Evolutionary conservation across 92 coral and sea anemone species (phyloP).

Genomic region (Virgularia gustaviana): DNA sequence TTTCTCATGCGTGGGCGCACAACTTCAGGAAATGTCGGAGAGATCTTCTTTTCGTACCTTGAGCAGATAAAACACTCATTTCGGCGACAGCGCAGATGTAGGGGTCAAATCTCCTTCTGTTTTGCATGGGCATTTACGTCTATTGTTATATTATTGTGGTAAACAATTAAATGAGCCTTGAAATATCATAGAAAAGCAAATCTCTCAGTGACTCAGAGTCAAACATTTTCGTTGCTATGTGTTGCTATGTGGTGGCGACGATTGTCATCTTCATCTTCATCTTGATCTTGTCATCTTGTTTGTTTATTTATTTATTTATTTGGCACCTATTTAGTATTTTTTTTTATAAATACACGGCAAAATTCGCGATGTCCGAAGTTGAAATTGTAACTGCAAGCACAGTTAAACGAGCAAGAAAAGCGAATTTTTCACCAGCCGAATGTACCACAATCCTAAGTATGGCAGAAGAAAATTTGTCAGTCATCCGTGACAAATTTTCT

Average conservation of each 20-base stretch:
- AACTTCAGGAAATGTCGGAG: not conserved
- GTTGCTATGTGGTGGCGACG: not conserved
- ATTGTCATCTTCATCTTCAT: no score
- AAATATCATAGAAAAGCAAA: not conserved
- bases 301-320: not conserved
- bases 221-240: not conserved
- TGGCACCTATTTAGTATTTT: not conserved
- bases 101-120: not conserved
- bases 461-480: not conserved
- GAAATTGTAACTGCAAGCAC: not conserved
- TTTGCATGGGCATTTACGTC: not conserved
- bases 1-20: no score
- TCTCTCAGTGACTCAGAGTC: not conserved
- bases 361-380: not conserved
- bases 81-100: not conserved
- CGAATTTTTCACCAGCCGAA: constrained; percentile 39
- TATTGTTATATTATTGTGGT: not conserved
- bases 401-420: constrained; percentile 24
- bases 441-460: constrained; percentile 29
- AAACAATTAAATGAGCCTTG: not conserved
- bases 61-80: not conserved
- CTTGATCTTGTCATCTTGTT: not conserved
- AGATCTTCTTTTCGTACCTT: not conserved
- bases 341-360: not conserved
- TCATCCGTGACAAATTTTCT: constrained; percentile 21